Percentiles rank a stretch among this genome's conserved stretches.
These are phyloP conservation scores for Amblyteles armatorius DNA, from an alignment of 2,888 invertebrate genomes.

Conservation along the genomic window DNA sequence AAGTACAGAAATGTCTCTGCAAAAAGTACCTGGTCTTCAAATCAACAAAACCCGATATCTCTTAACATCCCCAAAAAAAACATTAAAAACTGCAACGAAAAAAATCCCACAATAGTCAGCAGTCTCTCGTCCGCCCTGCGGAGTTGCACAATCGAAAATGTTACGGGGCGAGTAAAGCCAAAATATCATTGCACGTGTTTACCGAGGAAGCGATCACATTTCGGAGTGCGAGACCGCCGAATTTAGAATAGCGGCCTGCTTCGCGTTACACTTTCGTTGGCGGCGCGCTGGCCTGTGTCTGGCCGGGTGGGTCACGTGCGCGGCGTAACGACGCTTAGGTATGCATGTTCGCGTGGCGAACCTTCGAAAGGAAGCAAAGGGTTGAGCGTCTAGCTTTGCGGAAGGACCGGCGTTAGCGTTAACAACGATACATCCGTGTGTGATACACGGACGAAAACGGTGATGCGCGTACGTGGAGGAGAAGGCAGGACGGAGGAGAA, in stretches of 20 bases:
- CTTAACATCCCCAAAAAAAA: background rate
- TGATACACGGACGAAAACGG: background rate
- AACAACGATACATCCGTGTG: background rate
- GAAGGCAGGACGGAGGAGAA: conserved; percentile 53
- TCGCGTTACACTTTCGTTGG: background rate
- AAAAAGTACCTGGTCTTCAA: too few species aligned
- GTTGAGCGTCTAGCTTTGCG: conserved; percentile 41
- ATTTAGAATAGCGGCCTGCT: conserved; percentile 13
- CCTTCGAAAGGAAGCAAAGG: conserved; percentile 27
- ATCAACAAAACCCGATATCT: background rate
- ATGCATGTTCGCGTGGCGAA: conserved; percentile 33
- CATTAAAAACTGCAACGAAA: background rate
- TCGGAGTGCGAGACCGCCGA: conserved; percentile 4
- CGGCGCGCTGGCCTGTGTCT: conserved; percentile 30
- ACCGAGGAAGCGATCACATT: background rate
- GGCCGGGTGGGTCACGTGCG: conserved; percentile 29
- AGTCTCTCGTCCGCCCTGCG: background rate
- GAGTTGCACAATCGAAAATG: background rate
- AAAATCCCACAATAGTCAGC: background rate
- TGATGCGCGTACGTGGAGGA: background rate
- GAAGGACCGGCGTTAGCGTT: conserved; percentile 29
- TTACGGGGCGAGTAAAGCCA: background rate
- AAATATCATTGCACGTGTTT: conserved; percentile 7
- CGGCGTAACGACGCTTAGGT: background rate
- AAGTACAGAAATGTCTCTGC: too few species aligned